Evolutionary conservation across 2,797 vertebrate genomes (phyloP), one percentile per base, ranked within the genome.

Genomic region (Ambastaia sidthimunki): DNA sequence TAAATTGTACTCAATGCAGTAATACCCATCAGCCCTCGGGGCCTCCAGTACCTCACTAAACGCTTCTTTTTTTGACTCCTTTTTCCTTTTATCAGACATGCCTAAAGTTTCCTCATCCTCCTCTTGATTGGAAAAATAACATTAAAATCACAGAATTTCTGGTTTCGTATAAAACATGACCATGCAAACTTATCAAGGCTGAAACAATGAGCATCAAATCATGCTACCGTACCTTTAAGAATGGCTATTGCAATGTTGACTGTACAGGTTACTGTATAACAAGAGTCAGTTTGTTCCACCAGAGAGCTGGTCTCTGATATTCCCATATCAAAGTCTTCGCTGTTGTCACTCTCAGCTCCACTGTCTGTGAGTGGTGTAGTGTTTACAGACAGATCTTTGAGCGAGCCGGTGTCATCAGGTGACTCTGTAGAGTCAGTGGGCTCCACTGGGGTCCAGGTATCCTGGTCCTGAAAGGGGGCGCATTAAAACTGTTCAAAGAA

Each of bases 1-100:
- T 66, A 96, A 82, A 63, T 90, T 90, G 80, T 93, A 95, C 65
- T 98, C 95, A 1, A 95, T 79, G 76, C 94, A 94, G 84, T 93
- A 95, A 89, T 86, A 93, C 34, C 81, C 81, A 6, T 90, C 88
- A 7, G 71, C 54, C 89, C 87, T 93, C 9, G 76, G 71, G 62
- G 82, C 48, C 74, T 85, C 82, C 13, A 69, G 0, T 0, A 75
- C 19, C 13, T 34, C 47, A 54, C 31, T 28, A 25, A 82, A 70
- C 7, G 71, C 9, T 25, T 72, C 44, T 74, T 69, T 84, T 15
- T 76, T 82, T 2, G 23, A 1, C 71, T 1, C 75, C 68, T 78
- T 88, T 31, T 67, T 86, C 6, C 52, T 54, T 65, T 84, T 89
- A 23, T 84, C 76, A 25, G 68, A n/a, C 67, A 75, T 13, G 54